A percentile compares a stretch with the other conserved stretches of the same genome.
phyloP scores from a whole-genome alignment of 64 coral and sea anemone species.

The Stylophora pistillata region DNA sequence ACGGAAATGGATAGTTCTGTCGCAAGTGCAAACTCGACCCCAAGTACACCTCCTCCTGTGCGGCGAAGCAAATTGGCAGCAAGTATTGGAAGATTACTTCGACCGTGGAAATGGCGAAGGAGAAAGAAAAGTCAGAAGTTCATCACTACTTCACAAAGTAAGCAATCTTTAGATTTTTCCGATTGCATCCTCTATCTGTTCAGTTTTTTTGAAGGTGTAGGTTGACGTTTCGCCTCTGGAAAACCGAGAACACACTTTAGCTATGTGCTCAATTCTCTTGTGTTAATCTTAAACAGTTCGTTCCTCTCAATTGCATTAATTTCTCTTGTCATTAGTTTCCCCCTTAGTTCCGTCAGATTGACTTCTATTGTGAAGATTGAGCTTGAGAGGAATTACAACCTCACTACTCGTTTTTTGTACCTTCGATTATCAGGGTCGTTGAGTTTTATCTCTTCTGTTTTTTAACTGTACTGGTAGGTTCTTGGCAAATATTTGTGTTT shows the following conservation, averaged over 20 bases:
- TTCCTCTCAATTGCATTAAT: background rate
- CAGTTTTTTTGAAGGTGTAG: background rate
- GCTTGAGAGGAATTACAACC: too few relatives aligned
- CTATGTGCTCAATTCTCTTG: too few relatives aligned
- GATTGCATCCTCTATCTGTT: background rate
- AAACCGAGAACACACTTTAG: too few relatives aligned
- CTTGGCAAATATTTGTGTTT: slow-evolving; percentile 36
- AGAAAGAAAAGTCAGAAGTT: slow-evolving; percentile 56
- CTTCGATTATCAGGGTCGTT: background rate
- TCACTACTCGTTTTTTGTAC: background rate
- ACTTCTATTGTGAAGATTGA: too few relatives aligned
- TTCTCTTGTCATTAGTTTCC: too few relatives aligned
- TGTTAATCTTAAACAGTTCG: too few relatives aligned
- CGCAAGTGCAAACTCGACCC: background rate
- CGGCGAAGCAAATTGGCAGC: slow-evolving; percentile 30
- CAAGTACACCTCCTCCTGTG: slow-evolving; percentile 27
- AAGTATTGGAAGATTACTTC: slow-evolving; percentile 36
- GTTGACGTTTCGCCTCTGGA: too few relatives aligned
- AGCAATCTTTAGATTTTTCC: background rate
- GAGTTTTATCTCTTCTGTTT: background rate
- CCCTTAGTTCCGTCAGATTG: too few relatives aligned
- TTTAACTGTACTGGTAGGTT: background rate
- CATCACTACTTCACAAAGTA: slow-evolving; percentile 42
- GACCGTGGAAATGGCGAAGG: slow-evolving; percentile 37
- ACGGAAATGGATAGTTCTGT: slow-evolving; percentile 4